Percentiles rank a stretch among this genome's conserved stretches.
Evolutionary conservation across 2,888 invertebrate genomes (phyloP).

Genomic region (Eumacrocentrus americanus): DNA sequence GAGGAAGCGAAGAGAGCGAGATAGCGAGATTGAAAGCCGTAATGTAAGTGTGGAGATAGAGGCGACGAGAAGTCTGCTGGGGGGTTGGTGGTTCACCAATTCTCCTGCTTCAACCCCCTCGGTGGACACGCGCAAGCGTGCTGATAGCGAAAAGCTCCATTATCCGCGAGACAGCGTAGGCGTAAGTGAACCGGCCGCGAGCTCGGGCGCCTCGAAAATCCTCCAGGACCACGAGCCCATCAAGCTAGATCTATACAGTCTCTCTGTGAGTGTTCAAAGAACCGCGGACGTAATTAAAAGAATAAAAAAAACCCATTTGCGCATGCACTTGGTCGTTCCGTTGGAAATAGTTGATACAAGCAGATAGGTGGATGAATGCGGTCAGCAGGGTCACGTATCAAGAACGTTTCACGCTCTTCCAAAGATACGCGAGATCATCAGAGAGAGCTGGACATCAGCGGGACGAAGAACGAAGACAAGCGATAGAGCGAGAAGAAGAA

Average conservation of each 20-base stretch:
- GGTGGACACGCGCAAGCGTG: conserved; percentile 39
- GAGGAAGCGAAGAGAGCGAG: neutral
- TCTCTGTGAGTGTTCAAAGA: too few relatives aligned
- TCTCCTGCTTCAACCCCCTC: conserved; percentile 17
- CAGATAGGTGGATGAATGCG: conserved; percentile 15
- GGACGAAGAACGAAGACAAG: too few relatives aligned
- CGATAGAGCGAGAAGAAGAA: neutral
- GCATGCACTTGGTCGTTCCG: too few relatives aligned
- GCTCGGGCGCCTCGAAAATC: conserved; percentile 29
- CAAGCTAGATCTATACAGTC: too few relatives aligned
- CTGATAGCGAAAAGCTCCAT: conserved; percentile 43
- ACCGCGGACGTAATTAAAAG: neutral
- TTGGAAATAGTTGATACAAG: too few relatives aligned
- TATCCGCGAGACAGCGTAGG: conserved; percentile 40
- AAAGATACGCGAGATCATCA: too few relatives aligned
- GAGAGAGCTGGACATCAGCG: too few relatives aligned
- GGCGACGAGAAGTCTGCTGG: neutral
- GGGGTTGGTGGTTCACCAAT: conserved; percentile 19
- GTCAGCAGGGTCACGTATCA: neutral
- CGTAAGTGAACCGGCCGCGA: conserved; percentile 42
- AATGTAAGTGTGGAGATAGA: neutral
- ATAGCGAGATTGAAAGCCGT: neutral
- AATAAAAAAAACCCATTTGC: too few relatives aligned
- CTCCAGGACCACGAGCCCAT: too few relatives aligned
- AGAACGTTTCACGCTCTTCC: too few relatives aligned